phyloP scores from a whole-genome alignment of 2,888 invertebrate species.

The Microdon myrmicae region DNA sequence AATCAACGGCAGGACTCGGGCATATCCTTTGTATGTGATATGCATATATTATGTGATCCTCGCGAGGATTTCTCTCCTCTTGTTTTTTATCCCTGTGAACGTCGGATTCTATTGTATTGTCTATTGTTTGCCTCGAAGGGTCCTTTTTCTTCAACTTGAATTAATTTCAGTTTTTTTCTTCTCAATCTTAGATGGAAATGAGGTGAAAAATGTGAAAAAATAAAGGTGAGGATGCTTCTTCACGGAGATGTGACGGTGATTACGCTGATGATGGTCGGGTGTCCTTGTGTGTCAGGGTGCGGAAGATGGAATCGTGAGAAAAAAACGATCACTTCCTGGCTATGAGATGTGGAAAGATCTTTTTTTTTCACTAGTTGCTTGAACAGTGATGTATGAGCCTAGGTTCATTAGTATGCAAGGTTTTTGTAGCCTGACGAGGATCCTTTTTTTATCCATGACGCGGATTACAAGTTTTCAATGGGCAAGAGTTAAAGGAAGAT shows the following conservation, averaged over 20 bases:
- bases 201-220: slow-evolving; percentile 47
- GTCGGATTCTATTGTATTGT: slow-evolving; percentile 37
- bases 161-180: slow-evolving; percentile 45
- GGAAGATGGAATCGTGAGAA: slow-evolving; percentile 49
- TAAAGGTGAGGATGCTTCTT: slow-evolving; percentile 48
- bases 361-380: slow-evolving; percentile 13
- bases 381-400: slow-evolving; percentile 36
- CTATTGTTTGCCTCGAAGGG: slow-evolving; percentile 49
- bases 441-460: slow-evolving; percentile 36
- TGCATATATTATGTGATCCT: slow-evolving; percentile 45
- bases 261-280: slow-evolving; percentile 38
- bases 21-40: slow-evolving; percentile 47
- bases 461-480: slow-evolving; percentile 9
- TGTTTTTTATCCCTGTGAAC: slow-evolving; percentile 42
- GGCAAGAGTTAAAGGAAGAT: no score
- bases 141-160: slow-evolving; percentile 47
- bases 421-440: slow-evolving; percentile 25
- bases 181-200: slow-evolving; percentile 50
- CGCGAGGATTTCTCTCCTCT: slow-evolving; percentile 34
- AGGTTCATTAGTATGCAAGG: slow-evolving; percentile 44
- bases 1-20: slow-evolving; percentile 46
- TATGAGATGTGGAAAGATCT: slow-evolving; percentile 35
- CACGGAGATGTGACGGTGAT: slow-evolving; percentile 29
- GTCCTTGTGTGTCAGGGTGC: slow-evolving; percentile 47
- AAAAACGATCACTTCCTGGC: slow-evolving; percentile 31